These are phyloP conservation scores for Cyclura pinguis DNA, from an alignment of 2,797 vertebrate genomes.

Conservation along the genomic window DNA sequence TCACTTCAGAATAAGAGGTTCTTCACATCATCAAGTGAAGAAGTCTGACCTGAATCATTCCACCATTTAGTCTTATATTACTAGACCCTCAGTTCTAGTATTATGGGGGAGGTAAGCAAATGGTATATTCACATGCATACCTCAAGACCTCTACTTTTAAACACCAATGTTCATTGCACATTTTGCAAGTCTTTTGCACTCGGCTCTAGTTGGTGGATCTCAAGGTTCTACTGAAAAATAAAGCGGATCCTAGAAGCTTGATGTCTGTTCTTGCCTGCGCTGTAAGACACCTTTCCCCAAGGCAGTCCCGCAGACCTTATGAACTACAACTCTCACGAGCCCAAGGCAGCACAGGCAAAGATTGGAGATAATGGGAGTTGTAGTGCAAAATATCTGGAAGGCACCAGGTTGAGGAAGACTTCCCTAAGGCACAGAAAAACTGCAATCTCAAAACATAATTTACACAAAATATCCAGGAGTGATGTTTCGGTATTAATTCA, in stretches of 20 bases:
- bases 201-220: no score
- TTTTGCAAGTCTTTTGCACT: no score
- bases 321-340: neutral
- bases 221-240: no score
- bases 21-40: no score
- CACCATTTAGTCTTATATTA: no score
- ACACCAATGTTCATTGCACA: neutral
- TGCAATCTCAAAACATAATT: conserved; percentile 10
- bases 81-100: no score
- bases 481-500: neutral
- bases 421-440: neutral
- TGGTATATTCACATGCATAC: neutral
- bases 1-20: neutral
- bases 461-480: conserved; percentile 32
- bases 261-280: neutral
- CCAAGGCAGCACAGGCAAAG: no score
- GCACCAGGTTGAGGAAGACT: no score
- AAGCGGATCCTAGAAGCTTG: no score
- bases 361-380: neutral
- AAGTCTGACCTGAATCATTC: no score
- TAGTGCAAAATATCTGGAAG: no score
- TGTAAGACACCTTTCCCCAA: neutral
- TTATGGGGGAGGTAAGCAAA: neutral
- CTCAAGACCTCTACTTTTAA: neutral
- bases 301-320: neutral